phyloP scores from a whole-genome alignment of 2,113 vertebrate genomes.

The Physeter macrocephalus region DNA sequence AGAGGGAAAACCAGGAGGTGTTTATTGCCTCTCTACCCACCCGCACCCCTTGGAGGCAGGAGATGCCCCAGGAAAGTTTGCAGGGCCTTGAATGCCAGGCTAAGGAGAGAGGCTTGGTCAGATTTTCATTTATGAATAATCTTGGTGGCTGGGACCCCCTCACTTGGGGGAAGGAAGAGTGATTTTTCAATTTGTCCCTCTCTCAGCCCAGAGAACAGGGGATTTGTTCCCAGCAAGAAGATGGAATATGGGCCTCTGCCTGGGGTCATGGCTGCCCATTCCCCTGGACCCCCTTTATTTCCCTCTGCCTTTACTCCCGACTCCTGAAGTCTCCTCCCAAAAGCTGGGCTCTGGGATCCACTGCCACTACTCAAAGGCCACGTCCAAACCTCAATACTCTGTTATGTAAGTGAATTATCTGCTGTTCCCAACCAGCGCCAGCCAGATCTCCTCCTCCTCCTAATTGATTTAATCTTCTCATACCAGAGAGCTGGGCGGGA shows the following conservation, averaged over 20 bases:
- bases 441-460: slow-evolving; percentile 59
- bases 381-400: slow-evolving; percentile 58
- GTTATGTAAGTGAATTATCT: slow-evolving; percentile 75
- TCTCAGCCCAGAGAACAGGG: not conserved
- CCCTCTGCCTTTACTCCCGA: not conserved
- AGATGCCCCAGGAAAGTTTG: not conserved
- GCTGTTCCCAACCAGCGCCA: slow-evolving; percentile 58
- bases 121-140: slow-evolving; percentile 4
- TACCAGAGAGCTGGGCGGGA: slow-evolving; percentile 56
- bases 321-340: not conserved
- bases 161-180: not conserved
- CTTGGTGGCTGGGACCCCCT: not conserved
- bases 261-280: not conserved
- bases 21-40: not conserved
- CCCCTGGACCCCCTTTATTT: not conserved
- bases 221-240: not conserved
- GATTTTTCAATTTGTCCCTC: slow-evolving; percentile 14
- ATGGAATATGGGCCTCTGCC: not conserved
- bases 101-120: slow-evolving; percentile 13
- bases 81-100: not conserved
- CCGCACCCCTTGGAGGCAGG: not conserved
- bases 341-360: not conserved
- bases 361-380: slow-evolving; percentile 3
- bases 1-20: not conserved
- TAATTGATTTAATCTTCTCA: slow-evolving; percentile 78